Conservation (phyloP, 1,140 invertebrate species). For the Belonocnema kinseyi region DNA sequence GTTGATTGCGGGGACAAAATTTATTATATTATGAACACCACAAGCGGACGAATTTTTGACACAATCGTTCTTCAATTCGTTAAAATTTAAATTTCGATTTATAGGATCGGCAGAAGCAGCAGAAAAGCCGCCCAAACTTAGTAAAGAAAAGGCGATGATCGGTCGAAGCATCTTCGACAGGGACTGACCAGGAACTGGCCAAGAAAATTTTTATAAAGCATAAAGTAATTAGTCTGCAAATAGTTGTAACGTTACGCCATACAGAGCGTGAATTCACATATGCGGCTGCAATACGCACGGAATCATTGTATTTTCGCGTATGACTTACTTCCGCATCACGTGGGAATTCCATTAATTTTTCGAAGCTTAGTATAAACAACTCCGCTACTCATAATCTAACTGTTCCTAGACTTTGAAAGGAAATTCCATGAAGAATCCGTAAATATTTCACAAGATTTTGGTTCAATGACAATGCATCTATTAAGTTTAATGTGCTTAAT, state of each 20-base stretch:
- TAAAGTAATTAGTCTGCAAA: constrained; percentile 60
- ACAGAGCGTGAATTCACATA: constrained; percentile 74
- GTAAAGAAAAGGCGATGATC: constrained; percentile 56
- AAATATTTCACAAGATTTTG: too few species aligned
- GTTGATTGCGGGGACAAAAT: neutral
- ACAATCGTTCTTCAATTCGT: constrained; percentile 3
- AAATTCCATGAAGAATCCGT: neutral
- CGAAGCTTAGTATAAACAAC: neutral
- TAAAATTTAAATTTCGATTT: constrained; percentile 35
- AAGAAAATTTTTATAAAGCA: constrained; percentile 69
- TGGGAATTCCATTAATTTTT: constrained; percentile 9
- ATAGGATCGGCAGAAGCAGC: constrained; percentile 46
- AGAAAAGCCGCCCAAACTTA: constrained; percentile 49
- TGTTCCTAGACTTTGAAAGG: neutral
- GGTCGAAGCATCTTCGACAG: constrained; percentile 69
- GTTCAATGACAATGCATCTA: too few species aligned
- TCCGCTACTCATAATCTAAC: neutral
- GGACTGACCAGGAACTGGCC: constrained; percentile 57
- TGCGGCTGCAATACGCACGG: constrained; percentile 63
- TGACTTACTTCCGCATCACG: constrained; percentile 54
- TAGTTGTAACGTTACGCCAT: constrained; percentile 62
- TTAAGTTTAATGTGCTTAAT: too few species aligned
- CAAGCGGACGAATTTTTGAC: neutral
- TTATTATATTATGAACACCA: constrained; percentile 1
- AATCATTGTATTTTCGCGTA: constrained; percentile 56